Evolutionary conservation across 2,797 vertebrate genomes (phyloP).

Genomic region (Bucorvus abyssinicus): DNA sequence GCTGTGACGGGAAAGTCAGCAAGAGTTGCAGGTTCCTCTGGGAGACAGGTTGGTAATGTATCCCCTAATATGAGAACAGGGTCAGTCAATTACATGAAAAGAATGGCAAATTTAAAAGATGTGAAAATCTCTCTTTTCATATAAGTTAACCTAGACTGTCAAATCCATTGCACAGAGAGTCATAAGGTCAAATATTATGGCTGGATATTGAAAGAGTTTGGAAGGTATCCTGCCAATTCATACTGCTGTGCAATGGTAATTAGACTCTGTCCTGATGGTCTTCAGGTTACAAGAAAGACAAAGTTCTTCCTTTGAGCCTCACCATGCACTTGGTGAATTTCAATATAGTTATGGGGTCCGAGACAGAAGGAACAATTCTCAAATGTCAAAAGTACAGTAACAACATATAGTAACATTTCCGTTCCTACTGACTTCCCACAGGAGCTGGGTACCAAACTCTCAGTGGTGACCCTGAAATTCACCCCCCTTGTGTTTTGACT

Average conservation of each 20-base stretch:
- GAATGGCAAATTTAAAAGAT: background rate
- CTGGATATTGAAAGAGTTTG: background rate
- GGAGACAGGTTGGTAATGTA: background rate
- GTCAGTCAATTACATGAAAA: constrained; percentile 12
- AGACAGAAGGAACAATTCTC: background rate
- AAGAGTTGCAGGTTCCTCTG: background rate
- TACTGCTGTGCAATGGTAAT: background rate
- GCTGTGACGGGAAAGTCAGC: background rate
- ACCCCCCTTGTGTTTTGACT: background rate
- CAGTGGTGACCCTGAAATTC: background rate
- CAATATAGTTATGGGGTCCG: background rate
- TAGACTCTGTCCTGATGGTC: background rate
- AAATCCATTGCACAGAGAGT: background rate
- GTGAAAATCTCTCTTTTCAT: background rate
- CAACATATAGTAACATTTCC: background rate
- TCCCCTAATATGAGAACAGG: background rate
- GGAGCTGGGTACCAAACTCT: background rate
- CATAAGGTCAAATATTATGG: background rate
- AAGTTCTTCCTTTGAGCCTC: background rate
- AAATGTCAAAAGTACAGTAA: background rate
- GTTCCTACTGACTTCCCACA: background rate
- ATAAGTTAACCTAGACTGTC: background rate
- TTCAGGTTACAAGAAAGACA: background rate
- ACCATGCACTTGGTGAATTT: background rate
- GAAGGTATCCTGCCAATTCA: background rate